Conservation (phyloP, 2,797 vertebrate genomes). For the Gobionotothen gibberifrons region DNA sequence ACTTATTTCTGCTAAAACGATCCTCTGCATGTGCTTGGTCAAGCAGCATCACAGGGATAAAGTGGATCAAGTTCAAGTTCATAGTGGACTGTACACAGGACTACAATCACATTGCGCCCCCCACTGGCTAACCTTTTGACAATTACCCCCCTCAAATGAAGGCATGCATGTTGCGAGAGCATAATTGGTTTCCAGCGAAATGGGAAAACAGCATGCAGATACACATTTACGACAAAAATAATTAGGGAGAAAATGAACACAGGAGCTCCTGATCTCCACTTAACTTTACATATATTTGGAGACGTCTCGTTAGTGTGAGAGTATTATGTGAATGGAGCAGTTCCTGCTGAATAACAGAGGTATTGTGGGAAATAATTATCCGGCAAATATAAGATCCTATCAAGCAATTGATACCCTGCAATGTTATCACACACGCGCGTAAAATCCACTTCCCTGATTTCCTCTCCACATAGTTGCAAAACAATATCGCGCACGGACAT, state of each 20-base stretch:
- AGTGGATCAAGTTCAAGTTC: conserved; percentile 92
- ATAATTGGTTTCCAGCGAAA: conserved; percentile 58
- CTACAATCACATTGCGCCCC: conserved; percentile 91
- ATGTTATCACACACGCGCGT: conserved; percentile 42
- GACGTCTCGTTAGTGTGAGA: conserved; percentile 22
- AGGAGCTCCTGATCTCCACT: not conserved
- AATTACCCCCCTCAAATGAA: conserved; percentile 55
- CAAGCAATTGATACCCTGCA: not conserved
- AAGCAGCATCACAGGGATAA: conserved; percentile 53
- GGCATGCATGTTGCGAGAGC: conserved; percentile 51
- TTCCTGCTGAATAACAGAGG: conserved; percentile 12
- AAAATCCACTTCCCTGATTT: conserved; percentile 42
- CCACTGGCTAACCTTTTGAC: conserved; percentile 80
- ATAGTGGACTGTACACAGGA: conserved; percentile 67
- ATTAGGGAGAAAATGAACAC: not conserved
- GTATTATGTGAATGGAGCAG: conserved; percentile 10
- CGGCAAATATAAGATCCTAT: not conserved
- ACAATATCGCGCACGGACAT: conserved; percentile 6
- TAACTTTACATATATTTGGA: conserved; percentile 10
- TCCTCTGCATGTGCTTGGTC: conserved; percentile 34
- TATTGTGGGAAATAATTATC: not conserved
- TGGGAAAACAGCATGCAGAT: conserved; percentile 18
- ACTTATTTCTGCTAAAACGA: conserved; percentile 49
- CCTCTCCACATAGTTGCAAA: conserved; percentile 1
- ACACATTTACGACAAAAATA: conserved; percentile 10